phyloP scores from a whole-genome alignment of 1,140 invertebrate species.

The Dryas iulia region DNA sequence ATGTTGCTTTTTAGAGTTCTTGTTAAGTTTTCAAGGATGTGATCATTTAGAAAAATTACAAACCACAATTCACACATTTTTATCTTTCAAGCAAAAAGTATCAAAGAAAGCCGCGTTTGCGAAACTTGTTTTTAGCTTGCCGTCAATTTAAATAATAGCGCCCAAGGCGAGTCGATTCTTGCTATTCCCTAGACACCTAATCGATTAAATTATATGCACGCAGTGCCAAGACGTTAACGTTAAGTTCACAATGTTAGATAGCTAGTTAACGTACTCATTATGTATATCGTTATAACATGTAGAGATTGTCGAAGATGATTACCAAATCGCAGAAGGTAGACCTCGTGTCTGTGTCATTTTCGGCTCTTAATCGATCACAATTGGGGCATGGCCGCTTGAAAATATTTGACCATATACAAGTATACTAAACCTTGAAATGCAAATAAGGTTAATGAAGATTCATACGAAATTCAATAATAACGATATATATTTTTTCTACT shows the following conservation, averaged over 20 bases:
- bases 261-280: not conserved
- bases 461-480: conserved; percentile 3
- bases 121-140: conserved; percentile 36
- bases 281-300: no score
- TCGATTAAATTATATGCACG: conserved; percentile 32
- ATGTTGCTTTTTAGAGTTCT: not conserved
- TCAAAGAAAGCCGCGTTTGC: conserved; percentile 41
- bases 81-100: conserved; percentile 20
- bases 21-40: conserved; percentile 1
- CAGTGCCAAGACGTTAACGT: not conserved
- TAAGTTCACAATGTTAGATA: not conserved
- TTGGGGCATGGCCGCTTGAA: conserved; percentile 30
- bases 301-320: not conserved
- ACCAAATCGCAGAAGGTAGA: not conserved
- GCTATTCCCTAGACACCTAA: conserved; percentile 25
- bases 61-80: conserved; percentile 36
- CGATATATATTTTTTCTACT: conserved; percentile 4
- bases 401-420: conserved; percentile 22
- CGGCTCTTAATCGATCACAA: conserved; percentile 19
- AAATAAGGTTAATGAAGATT: conserved; percentile 24
- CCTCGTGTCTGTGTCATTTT: conserved; percentile 8
- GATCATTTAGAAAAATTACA: conserved; percentile 12
- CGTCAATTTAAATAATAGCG: conserved; percentile 44
- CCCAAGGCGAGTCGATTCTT: conserved; percentile 22
- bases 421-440: conserved; percentile 18